Conservation (phyloP, 1,140 invertebrate genomes). For the Stegodyphus mimosarum region DNA sequence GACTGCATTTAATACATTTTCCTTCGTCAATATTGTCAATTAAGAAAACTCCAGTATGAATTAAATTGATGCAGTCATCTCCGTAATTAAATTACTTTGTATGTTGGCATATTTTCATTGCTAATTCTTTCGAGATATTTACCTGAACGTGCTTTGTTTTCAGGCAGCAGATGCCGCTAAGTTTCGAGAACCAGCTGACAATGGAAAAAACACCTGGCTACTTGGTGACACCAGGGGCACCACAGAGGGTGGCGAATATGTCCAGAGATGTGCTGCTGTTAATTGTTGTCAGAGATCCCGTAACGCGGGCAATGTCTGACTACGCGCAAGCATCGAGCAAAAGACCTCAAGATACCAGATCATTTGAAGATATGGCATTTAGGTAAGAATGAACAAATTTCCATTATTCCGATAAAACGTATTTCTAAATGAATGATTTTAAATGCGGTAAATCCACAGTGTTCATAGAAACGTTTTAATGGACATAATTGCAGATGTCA, state of each 20-base stretch:
- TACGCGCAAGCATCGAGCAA: slow-evolving; percentile 68
- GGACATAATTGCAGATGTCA: no score
- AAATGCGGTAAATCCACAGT: no score
- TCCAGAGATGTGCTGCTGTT: slow-evolving; percentile 71
- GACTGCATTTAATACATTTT: not conserved
- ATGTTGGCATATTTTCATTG: not conserved
- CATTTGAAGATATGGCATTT: slow-evolving; percentile 70
- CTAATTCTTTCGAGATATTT: not conserved
- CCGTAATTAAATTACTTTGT: not conserved
- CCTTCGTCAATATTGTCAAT: not conserved
- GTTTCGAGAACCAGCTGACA: slow-evolving; percentile 85
- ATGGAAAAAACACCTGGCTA: slow-evolving; percentile 96
- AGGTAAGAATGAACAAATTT: slow-evolving; percentile 4
- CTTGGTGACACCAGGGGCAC: slow-evolving; percentile 89
- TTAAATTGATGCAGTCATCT: not conserved
- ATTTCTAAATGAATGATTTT: no score
- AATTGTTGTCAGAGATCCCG: slow-evolving; percentile 72
- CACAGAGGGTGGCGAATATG: slow-evolving; percentile 74
- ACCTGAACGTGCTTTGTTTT: slow-evolving; percentile 22
- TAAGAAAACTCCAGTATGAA: not conserved
- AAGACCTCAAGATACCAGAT: slow-evolving; percentile 62
- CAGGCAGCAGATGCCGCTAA: slow-evolving; percentile 86
- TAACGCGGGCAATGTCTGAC: slow-evolving; percentile 72
- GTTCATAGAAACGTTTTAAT: no score
- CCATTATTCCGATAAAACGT: no score